A percentile compares a stretch with the other conserved stretches of the same genome.
These are phyloP conservation scores for Benitochromis conjunctus DNA, from an alignment of 2,113 vertebrate genomes.

Conservation along the genomic window DNA sequence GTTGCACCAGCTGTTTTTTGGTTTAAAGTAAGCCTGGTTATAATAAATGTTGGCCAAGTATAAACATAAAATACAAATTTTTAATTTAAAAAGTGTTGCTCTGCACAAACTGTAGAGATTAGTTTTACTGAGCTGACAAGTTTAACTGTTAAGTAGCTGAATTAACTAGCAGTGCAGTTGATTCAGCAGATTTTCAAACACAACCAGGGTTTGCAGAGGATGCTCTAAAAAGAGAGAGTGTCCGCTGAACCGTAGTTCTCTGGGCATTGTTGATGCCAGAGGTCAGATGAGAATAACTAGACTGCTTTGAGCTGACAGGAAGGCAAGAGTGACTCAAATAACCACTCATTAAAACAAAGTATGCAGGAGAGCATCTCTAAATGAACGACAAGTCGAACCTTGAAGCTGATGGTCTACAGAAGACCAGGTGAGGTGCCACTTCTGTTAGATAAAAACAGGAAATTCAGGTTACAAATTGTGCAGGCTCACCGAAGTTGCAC, in stretches of 20 bases:
- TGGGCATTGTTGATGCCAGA: neutral
- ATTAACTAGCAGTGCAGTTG: rapidly evolving
- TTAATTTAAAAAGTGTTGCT: neutral
- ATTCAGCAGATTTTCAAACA: neutral
- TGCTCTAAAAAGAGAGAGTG: neutral
- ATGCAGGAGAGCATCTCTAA: neutral
- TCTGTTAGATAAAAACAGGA: neutral
- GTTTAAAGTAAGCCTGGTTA: neutral
- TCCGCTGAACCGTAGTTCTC: neutral
- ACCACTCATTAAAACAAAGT: neutral
- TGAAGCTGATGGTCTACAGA: neutral
- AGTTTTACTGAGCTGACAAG: neutral
- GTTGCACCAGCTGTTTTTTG: neutral
- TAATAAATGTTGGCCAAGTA: neutral
- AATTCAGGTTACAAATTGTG: neutral
- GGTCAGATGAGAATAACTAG: neutral
- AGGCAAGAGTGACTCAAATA: neutral
- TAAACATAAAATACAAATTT: neutral
- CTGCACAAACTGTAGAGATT: neutral
- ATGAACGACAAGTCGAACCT: neutral
- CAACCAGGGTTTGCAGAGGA: neutral
- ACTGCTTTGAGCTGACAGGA: neutral
- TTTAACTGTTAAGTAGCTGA: neutral
- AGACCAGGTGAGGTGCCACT: neutral
- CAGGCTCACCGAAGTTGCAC: neutral